A percentile compares a stretch with the other conserved stretches of the same genome.
phyloP scores from a whole-genome alignment of 2,888 invertebrate species.

The Rotaria magnacalcarata region DNA sequence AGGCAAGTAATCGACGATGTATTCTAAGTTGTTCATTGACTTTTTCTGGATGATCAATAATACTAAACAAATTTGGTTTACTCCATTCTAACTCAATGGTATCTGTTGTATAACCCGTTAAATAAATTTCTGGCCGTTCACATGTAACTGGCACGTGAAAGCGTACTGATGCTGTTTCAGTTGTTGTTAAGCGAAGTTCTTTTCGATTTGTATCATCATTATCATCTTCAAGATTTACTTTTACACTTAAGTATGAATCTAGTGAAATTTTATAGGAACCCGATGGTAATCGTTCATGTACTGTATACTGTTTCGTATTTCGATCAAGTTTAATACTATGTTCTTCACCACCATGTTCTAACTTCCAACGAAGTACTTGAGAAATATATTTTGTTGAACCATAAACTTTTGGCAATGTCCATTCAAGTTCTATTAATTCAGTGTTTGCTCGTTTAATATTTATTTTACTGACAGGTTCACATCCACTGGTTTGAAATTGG shows the following conservation, averaged over 20 bases:
- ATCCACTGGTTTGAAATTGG: slow-evolving; percentile 57
- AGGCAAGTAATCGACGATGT: slow-evolving; percentile 55
- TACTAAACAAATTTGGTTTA: slow-evolving; percentile 54
- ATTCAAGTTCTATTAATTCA: background rate
- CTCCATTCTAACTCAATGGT: slow-evolving; percentile 58
- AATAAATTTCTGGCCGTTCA: slow-evolving; percentile 53
- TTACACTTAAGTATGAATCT: background rate
- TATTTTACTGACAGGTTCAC: slow-evolving; percentile 47
- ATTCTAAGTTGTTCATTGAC: slow-evolving; percentile 48
- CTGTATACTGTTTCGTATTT: too few relatives aligned
- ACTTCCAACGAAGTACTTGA: background rate
- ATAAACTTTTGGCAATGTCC: background rate
- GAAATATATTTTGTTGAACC: background rate
- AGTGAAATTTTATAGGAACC: background rate
- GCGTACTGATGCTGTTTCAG: slow-evolving; percentile 54
- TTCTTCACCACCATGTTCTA: slow-evolving; percentile 5
- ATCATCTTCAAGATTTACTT: slow-evolving; percentile 46
- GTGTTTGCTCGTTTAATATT: background rate
- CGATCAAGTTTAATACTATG: background rate
- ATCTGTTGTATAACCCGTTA: slow-evolving; percentile 55
- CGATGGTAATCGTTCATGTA: background rate
- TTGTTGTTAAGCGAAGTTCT: slow-evolving; percentile 56
- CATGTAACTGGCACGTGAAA: slow-evolving; percentile 57
- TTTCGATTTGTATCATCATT: slow-evolving; percentile 52
- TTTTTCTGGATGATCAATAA: slow-evolving; percentile 51